Evolutionary conservation across 2,888 invertebrate genomes (phyloP), one percentile per base, ranked within the genome.

Genomic region (Leptopilina myrica): DNA sequence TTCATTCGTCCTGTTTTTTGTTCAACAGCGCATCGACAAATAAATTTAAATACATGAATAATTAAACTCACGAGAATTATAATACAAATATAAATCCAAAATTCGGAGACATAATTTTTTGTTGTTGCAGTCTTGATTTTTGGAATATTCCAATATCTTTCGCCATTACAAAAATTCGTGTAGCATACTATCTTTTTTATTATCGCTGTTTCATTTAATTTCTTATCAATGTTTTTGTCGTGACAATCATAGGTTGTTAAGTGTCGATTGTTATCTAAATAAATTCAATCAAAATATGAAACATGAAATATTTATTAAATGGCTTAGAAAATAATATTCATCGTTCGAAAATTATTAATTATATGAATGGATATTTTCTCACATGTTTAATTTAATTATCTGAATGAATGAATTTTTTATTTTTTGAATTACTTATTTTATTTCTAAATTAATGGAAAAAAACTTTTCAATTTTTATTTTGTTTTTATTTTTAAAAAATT

Each of bases 191-290:
- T 73, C 66, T 11, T 46, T 9, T 67, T 67, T 73, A 53, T 73
- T 56, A 73, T 73, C 69, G 26, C 33, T 53, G 69, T 53, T 33
- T 14, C 53, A 53, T 53, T 33, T 26, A 73, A n/a, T 53, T 73
- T 73, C 56, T 73, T 73, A 73, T 73, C 69, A 73, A 49, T 56
- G 53, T 73, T n/a, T 33, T 56, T 73, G 14, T 73, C 69, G 20
- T 56, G n/a, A 73, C 69, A 73, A 73, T 73, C 69, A 9, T 73
- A 73, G 14, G 26, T 33, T 53, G 26, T 56, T 14, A 73, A 73
- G 14, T 53, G 5, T 14, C 53, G 26, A 26, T 9, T 53, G 33
- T 73, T 73, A 73, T 73, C 69, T 73, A 56, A 73, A 64, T 64
- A 33, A 33, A 64, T 64, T 11, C 26, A 64, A 64, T 64, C 26